Evolutionary conservation across 2,113 vertebrate genomes (phyloP).

Genomic region (Psittacula cyanocephala): DNA sequence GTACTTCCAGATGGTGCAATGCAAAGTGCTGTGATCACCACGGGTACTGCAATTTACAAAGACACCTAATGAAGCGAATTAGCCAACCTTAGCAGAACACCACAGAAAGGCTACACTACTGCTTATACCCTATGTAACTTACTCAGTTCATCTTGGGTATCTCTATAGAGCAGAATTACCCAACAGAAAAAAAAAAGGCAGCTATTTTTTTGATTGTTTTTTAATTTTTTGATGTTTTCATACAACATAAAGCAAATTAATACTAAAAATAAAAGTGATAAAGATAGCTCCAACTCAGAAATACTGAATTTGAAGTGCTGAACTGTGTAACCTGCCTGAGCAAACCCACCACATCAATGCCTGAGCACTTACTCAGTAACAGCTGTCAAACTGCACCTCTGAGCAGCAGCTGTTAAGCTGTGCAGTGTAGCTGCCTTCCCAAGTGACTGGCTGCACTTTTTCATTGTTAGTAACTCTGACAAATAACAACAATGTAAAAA

Average conservation of each 20-base stretch:
- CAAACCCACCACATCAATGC: not conserved
- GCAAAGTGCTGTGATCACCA: rapidly evolving
- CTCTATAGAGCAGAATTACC: not conserved
- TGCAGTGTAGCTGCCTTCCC: not conserved
- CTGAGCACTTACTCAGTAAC: not conserved
- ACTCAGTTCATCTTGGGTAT: not conserved
- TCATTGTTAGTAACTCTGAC: not conserved
- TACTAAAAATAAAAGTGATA: not conserved
- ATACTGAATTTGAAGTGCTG: not conserved
- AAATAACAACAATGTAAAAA: not conserved
- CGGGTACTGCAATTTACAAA: not conserved
- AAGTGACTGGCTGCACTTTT: not conserved
- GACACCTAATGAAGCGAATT: not conserved
- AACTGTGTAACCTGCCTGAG: not conserved
- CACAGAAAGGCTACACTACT: not conserved
- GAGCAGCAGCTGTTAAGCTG: not conserved
- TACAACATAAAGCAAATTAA: not conserved
- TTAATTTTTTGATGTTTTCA: not conserved
- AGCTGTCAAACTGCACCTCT: not conserved
- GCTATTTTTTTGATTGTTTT: not conserved
- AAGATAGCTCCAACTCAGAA: not conserved
- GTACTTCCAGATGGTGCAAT: not conserved
- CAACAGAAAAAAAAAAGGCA: not conserved
- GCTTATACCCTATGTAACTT: not conserved
- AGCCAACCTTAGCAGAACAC: not conserved